A percentile compares a stretch with the other conserved stretches of the same genome.
Evolutionary conservation across 2,113 vertebrate species (phyloP).

Genomic region (Muntiacus reevesi): DNA sequence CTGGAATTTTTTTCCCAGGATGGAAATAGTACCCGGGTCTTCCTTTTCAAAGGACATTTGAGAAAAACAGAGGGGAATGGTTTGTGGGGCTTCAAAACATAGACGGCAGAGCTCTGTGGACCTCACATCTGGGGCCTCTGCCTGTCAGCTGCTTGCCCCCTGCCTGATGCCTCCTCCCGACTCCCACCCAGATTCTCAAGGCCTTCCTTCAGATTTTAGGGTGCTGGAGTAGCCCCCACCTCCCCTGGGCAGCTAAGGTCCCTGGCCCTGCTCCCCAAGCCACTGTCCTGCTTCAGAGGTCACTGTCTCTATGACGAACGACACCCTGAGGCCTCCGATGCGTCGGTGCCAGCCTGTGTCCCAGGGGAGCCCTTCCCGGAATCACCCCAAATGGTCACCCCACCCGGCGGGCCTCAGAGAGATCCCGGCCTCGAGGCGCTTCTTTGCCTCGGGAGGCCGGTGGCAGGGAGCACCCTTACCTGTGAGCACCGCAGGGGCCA

Average conservation of each 20-base stretch:
- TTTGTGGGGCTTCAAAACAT: neutral
- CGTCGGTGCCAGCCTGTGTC: neutral
- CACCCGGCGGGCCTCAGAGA: accelerated
- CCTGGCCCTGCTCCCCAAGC: neutral
- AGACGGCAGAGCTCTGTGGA: neutral
- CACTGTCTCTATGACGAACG: neutral
- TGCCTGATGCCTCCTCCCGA: neutral
- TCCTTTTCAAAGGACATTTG: neutral
- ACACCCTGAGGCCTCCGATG: no score
- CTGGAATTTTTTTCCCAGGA: no score
- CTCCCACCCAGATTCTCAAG: neutral
- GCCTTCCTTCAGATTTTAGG: neutral
- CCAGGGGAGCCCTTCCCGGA: neutral
- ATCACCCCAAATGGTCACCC: neutral
- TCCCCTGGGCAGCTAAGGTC: accelerated
- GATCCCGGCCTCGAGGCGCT: neutral
- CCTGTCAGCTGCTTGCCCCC: neutral
- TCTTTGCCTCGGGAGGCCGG: neutral
- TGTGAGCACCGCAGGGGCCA: constrained; percentile 79
- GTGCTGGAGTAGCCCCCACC: neutral
- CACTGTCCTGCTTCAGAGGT: neutral
- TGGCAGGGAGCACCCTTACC: constrained; percentile 72
- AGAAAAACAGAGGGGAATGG: neutral
- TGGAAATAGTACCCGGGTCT: neutral
- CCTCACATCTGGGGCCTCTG: neutral